phyloP scores from a whole-genome alignment of 2,888 invertebrate genomes.

The Boloria euphrosyne region DNA sequence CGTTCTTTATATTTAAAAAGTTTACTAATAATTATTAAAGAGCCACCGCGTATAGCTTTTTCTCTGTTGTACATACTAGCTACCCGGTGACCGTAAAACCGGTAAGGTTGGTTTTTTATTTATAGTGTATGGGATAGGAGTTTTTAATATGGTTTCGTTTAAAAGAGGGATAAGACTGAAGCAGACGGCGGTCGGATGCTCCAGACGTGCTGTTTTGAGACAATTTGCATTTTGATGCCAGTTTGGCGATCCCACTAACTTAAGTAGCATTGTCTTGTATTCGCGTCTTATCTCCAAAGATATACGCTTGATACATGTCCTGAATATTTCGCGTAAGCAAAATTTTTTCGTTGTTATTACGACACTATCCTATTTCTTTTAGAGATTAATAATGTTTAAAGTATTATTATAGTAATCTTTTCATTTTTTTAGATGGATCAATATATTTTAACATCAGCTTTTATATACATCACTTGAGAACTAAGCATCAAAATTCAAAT shows the following conservation, averaged over 20 bases:
- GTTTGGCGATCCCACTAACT: constrained; percentile 21
- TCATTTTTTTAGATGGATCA: too few relatives aligned
- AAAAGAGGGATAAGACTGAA: constrained; percentile 42
- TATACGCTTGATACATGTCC: neutral
- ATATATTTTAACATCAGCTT: too few relatives aligned
- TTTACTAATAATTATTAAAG: too few relatives aligned
- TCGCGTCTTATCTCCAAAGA: constrained; percentile 2
- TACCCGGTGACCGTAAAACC: too few relatives aligned
- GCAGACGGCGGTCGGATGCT: constrained; percentile 38
- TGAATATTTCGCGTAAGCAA: neutral
- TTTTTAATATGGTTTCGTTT: constrained; percentile 5
- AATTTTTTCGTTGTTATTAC: neutral
- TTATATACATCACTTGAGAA: too few relatives aligned
- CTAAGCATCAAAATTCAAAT: too few relatives aligned
- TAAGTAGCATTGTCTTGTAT: constrained; percentile 13
- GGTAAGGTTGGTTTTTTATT: constrained; percentile 18
- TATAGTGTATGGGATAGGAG: neutral
- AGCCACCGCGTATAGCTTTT: too few relatives aligned
- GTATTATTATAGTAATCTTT: too few relatives aligned
- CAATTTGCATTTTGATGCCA: constrained; percentile 38
- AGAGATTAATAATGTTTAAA: too few relatives aligned
- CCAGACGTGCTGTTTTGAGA: constrained; percentile 38
- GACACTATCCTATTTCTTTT: neutral
- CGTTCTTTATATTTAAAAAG: too few relatives aligned
- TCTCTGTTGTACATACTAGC: too few relatives aligned